Base-by-base conservation (phyloP, 1,140 invertebrate genomes). In the Calycopis cecrops region DNA sequence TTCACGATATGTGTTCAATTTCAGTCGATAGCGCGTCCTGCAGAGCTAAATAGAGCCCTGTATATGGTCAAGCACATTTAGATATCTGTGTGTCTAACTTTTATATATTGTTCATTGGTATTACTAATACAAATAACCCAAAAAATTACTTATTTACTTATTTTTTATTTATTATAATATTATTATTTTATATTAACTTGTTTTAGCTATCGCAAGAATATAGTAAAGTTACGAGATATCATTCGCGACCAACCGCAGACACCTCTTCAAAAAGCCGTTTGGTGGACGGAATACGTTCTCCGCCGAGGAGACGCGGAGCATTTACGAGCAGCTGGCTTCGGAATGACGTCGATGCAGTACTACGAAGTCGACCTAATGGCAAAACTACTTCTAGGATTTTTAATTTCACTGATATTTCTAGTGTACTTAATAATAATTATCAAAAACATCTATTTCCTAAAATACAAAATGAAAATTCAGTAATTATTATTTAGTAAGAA, bases 221-320 rank as follows among this genome's bases (percentile, higher is more conserved):
- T 82, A 0, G 55, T 67, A 21, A 65, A 65, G 28, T 17, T 82
- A 3, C 86, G 86, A 0, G 48, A 55, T 4, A 16, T 84, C 2
- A 86, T 90, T 55, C 56, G 66, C 37, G 91, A 93, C 67, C 87
- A 89, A 55, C 89, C 89, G 3, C 61, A 77, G 16, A 71, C 57
- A 2, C 85, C 88, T 0, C 50, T 90, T 14, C 78, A 90, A 33
- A 58, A 74, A 42, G 88, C 83, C 0, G 66, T 88, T 9, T 87
- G 88, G 80, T 89, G 88, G 79, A 79, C 81, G 0, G 89, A 90
- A 63, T 81, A 89, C 61, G 71, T 89, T 4, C 60, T 89, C 9
- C 57, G 88, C 2, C 65, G 81, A 60, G 78, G 88, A 54, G 90
- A 89, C 35, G 87, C 87, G 3, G 69, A 69, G 10, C 90, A 91